Evolutionary conservation across 1,140 invertebrate genomes (phyloP), one percentile per base, ranked within the genome.

Genomic region (Thrips palmi): DNA sequence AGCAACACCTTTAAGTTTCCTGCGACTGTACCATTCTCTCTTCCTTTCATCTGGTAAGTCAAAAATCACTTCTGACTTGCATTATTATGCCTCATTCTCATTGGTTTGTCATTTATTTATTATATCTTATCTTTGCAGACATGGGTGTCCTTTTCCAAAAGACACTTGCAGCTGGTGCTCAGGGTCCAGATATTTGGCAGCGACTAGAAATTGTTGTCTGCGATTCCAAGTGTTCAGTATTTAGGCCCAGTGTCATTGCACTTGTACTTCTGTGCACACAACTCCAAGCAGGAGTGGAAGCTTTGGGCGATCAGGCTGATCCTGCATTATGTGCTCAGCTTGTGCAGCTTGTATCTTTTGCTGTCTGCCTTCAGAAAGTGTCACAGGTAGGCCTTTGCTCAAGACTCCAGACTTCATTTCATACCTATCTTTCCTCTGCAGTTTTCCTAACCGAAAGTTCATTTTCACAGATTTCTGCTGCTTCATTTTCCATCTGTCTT

Each of bases 121-220:
- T n/a, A n/a, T n/a, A n/a, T n/a, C n/a, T n/a, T n/a, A n/a, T n/a
- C n/a, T n/a, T n/a, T n/a, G n/a, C n/a, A n/a, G n/a, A n/a, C n/a
- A n/a, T n/a, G n/a, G n/a, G n/a, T n/a, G n/a, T n/a, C n/a, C n/a
- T n/a, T n/a, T n/a, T n/a, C n/a, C n/a, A n/a, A n/a, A n/a, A n/a
- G n/a, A n/a, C n/a, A n/a, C n/a, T n/a, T n/a, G n/a, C n/a, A n/a
- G n/a, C n/a, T n/a, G n/a, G n/a, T n/a, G n/a, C 24, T 7, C 24
- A 44, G 7, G 39, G 14, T 49, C 59, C 65, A 18, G 67, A 74
- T 45, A 55, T 78, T 18, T 58, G 70, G 27, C 68, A 73, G 45
- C 61, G 70, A 32, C 51, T 80, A 45, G 77, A 80, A 60, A 76
- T 78, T 45, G 59, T 77, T 27, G 62, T 64, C 20, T 82, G 77